Base-by-base conservation (phyloP, 2,888 invertebrate species). In the Chymomyza amoena region DNA sequence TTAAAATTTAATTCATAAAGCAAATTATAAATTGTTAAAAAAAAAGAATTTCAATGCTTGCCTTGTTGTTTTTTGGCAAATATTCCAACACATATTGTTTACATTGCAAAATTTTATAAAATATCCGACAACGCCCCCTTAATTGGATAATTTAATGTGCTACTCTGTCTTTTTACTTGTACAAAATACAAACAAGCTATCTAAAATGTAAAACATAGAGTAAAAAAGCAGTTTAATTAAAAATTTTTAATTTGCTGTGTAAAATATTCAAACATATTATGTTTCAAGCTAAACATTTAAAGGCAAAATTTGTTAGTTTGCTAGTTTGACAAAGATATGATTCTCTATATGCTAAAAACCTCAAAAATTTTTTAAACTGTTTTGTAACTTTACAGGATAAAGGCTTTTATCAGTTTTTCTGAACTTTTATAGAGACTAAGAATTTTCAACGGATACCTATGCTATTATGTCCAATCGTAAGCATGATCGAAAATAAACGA, bases 101-200 rank as follows among this genome's bases (percentile, higher is more conserved):
- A 69, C 73, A 79, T 25, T 75, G 70, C 20, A 57, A 54, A 45
- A 45, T 45, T 45, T 45, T 45, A 62, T 56, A 65, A 75, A 75
- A 70, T 64, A 52, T 66, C 68, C 68, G 56, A 63, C 72, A 68
- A 67, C 63, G 68, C 61, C n/a, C 54, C 60, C 28, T 39, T 59
- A 71, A 73, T 65, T 78, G 67, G 78, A 79, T 79, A 80, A 79
- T 80, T 80, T 75, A 80, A 79, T 80, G 60, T 68, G 71, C 61
- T 69, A 18, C 61, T 69, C 64, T 56, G 25, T 63, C 15, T 54
- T 59, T 32, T 62, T 54, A 69, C 69, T 80, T 13, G 15, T 4
- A 73, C 73, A 70, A 70, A 70, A 69, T 36, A 74, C 80, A 79
- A 79, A 77, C 75, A 77, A 69, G 71, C 78, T 77, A 45, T 61